These are phyloP conservation scores for Pherbina coryleti DNA, from an alignment of 2,888 invertebrate genomes.

Conservation along the genomic window DNA sequence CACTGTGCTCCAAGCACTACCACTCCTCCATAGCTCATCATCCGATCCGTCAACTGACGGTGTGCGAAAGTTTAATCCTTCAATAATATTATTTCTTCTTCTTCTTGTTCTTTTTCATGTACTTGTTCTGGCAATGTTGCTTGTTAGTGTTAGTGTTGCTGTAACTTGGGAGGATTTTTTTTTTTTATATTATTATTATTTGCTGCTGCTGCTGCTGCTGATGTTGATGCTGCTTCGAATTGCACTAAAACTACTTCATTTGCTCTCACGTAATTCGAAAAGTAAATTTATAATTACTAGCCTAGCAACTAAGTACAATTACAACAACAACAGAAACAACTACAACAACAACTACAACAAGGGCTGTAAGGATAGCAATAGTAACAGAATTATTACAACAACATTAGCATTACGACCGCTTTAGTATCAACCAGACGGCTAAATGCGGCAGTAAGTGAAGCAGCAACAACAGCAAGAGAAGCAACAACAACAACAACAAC, in stretches of 20 bases:
- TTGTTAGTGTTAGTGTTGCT: background rate
- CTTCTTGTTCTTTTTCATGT: no score
- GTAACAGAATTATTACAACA: background rate
- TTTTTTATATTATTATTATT: no score
- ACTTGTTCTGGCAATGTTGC: no score
- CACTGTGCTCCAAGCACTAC: background rate
- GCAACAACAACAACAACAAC: background rate
- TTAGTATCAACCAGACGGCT: background rate
- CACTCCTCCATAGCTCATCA: no score
- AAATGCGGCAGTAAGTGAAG: background rate
- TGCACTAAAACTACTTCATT: constrained; percentile 32
- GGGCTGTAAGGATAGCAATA: background rate
- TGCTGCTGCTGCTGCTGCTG: no score
- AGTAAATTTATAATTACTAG: constrained; percentile 34
- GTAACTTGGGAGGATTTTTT: constrained; percentile 4
- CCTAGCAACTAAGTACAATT: background rate
- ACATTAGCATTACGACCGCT: background rate
- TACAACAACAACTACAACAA: background rate
- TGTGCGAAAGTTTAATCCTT: constrained; percentile 31
- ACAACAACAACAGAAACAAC: background rate
- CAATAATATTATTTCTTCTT: constrained; percentile 25
- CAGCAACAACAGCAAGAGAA: background rate
- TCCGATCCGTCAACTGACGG: background rate
- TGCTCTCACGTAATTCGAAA: constrained; percentile 31
- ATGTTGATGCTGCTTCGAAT: background rate